Evolutionary conservation across 2,888 invertebrate species (phyloP).

Genomic region (Cephus rjabovi): DNA sequence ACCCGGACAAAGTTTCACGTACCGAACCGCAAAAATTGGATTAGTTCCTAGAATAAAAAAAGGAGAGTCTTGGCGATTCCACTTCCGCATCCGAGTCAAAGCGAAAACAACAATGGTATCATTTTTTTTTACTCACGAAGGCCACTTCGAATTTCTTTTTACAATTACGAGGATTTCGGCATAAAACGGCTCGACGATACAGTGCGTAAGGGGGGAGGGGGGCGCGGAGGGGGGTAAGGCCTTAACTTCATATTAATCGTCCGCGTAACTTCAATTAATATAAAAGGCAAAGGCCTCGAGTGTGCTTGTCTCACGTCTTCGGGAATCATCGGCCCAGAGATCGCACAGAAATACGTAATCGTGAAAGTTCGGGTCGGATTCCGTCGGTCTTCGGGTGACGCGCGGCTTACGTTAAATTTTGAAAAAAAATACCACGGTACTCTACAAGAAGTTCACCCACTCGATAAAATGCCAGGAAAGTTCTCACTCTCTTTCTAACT

Average conservation of each 20-base stretch:
- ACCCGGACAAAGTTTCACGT: background rate
- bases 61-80: slow-evolving; percentile 18
- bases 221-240: background rate
- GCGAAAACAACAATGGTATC: slow-evolving; percentile 52
- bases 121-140: slow-evolving; percentile 58
- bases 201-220: background rate
- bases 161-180: slow-evolving; percentile 51
- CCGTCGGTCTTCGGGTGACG: slow-evolving; percentile 2
- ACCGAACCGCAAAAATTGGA: background rate
- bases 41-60: slow-evolving; percentile 12
- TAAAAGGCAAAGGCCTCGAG: slow-evolving; percentile 47
- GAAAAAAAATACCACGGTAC: slow-evolving; percentile 60
- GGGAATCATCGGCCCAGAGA: slow-evolving; percentile 1
- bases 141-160: slow-evolving; percentile 64
- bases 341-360: background rate
- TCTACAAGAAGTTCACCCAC: slow-evolving; percentile 48
- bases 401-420: slow-evolving; percentile 52
- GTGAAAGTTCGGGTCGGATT: slow-evolving; percentile 2
- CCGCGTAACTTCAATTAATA: slow-evolving; percentile 12
- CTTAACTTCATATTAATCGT: slow-evolving; percentile 5
- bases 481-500: slow-evolving; percentile 12
- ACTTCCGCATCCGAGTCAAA: slow-evolving; percentile 32
- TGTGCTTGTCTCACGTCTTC: slow-evolving; percentile 38
- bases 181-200: slow-evolving; percentile 14
- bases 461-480: slow-evolving; percentile 26